Evolutionary conservation across 2,888 invertebrate genomes (phyloP), one percentile per base, ranked within the genome.

Genomic region (Saturnia japonica): DNA sequence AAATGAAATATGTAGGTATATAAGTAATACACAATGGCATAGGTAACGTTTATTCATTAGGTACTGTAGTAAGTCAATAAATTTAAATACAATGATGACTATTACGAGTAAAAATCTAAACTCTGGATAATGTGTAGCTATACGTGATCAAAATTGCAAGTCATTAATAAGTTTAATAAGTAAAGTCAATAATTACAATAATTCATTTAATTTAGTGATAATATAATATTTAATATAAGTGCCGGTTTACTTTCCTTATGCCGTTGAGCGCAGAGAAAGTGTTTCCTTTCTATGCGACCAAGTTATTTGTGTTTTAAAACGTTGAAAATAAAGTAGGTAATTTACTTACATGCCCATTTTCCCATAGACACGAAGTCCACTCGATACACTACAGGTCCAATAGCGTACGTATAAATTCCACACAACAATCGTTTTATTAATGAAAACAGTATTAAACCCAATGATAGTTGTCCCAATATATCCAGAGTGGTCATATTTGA

Each of bases 291-390:
- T 14, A 68, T 71, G 71, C 72, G 57, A 70, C 68, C 60, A 69
- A 60, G 70, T 68, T 67, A 8, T 57, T 40, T 42, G 25, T 66
- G 34, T 70, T 43, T 60, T 43, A 69, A 70, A 60, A 69, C 70
- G 67, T 12, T 68, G 60, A 68, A 62, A 73, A 72, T 69, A 68
- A 67, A 72, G 28, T 69, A 67, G 72, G 28, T 69, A 74, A 47
- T 71, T 60, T 77, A 95, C 96, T 96, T 91, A 97, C 97, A 95
- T 89, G 97, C 97, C 97, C 97, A 97, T 90, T 95, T 95, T 80
- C 97, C 97, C 84, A 95, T 95, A 67, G 95, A 94, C 82, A 95
- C 95, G 74, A 96, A 95, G 88, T 97, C 94, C 72, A 96, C 93
- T 79, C 93, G 92, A 70, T 96, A 86, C 12, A 95, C 80, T 47